Conservation (phyloP, 2,113 vertebrate species). For the Lophochroa leadbeateri region DNA sequence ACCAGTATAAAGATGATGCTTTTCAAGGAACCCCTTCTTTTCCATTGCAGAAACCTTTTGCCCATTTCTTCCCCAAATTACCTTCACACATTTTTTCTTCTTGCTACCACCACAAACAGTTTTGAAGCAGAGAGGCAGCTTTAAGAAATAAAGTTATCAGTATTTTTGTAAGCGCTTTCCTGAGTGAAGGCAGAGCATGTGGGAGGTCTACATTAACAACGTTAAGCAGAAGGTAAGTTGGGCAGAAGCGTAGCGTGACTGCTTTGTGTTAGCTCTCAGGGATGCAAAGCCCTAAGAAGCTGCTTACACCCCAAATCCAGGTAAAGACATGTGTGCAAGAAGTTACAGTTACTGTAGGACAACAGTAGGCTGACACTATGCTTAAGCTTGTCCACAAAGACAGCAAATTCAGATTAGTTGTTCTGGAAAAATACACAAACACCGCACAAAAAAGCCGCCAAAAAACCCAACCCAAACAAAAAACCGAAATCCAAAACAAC, state of each 20-base stretch:
- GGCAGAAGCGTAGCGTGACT: background rate
- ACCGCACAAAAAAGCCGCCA: background rate
- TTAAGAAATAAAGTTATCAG: background rate
- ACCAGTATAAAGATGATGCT: background rate
- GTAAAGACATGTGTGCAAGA: background rate
- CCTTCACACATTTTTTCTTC: accelerated
- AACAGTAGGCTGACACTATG: background rate
- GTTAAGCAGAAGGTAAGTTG: background rate
- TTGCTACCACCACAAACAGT: background rate
- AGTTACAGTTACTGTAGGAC: background rate
- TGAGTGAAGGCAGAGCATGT: background rate
- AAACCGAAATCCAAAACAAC: background rate
- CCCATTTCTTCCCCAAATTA: background rate
- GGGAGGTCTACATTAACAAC: background rate
- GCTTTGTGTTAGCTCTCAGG: background rate
- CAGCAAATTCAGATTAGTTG: background rate
- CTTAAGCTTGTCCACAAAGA: background rate
- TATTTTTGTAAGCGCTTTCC: background rate
- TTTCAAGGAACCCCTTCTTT: background rate
- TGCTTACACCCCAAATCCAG: background rate
- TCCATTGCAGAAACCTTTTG: background rate
- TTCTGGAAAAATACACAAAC: background rate
- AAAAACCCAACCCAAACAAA: background rate
- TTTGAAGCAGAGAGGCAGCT: background rate
- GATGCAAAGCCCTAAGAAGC: background rate